Conservation (phyloP, 92 coral and sea anemone genomes). For the Isaurus tuberculatus region DNA sequence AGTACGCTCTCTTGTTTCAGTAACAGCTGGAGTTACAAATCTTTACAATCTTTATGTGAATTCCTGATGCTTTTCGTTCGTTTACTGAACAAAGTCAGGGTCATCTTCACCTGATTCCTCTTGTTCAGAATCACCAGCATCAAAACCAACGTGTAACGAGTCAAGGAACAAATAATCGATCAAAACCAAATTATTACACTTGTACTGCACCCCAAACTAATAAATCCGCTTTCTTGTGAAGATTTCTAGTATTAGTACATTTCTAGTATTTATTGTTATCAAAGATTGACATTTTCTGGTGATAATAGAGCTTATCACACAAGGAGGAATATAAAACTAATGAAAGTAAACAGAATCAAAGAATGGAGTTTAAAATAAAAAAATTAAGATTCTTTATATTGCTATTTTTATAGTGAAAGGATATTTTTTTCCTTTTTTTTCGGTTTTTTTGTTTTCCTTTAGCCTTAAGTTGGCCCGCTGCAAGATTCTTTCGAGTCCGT, state of each 20-base stretch:
- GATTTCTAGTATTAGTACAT: too few species aligned
- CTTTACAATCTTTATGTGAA: background rate
- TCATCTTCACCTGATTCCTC: constrained; percentile 63
- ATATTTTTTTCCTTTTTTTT: constrained; percentile 87
- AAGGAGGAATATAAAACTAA: too few species aligned
- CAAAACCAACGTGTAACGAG: constrained; percentile 48
- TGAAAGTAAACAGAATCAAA: too few species aligned
- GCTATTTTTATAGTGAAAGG: constrained; percentile 53
- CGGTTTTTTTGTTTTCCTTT: constrained; percentile 83
- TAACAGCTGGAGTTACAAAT: background rate
- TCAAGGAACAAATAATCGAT: constrained; percentile 44
- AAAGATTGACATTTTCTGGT: too few species aligned
- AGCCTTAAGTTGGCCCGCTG: constrained; percentile 75
- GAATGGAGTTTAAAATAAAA: background rate
- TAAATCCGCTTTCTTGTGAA: too few species aligned
- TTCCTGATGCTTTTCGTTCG: background rate
- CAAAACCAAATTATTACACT: too few species aligned
- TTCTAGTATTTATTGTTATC: too few species aligned
- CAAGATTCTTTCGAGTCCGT: constrained; percentile 87
- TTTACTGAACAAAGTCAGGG: constrained; percentile 59
- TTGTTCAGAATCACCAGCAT: constrained; percentile 50
- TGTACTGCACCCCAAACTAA: too few species aligned
- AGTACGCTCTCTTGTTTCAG: background rate
- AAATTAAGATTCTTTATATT: background rate
- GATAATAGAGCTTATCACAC: too few species aligned